phyloP scores from a whole-genome alignment of 2,113 vertebrate species.

The Lamprotornis superbus region DNA sequence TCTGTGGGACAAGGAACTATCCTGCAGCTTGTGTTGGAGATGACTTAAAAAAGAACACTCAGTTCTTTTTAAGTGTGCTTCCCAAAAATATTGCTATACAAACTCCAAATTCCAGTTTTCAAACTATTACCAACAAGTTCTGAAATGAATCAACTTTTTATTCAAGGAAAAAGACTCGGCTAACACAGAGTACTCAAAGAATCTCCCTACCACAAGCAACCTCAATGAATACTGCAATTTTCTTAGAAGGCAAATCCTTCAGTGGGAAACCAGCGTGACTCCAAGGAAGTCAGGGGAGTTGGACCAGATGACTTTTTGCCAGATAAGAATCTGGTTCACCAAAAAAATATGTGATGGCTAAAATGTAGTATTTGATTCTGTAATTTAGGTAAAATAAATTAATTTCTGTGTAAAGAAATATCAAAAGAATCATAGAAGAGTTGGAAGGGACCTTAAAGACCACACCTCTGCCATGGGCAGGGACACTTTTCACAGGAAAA shows the following conservation, averaged over 20 bases:
- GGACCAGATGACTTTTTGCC: neutral
- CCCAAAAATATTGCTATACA: neutral
- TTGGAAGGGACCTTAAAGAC: neutral
- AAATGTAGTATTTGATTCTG: neutral
- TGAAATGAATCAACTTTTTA: neutral
- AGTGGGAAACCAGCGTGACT: neutral
- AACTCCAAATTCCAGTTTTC: neutral
- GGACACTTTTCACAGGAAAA: neutral
- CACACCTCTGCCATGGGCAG: neutral
- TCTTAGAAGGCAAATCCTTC: neutral
- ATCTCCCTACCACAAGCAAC: neutral
- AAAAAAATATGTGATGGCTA: accelerated
- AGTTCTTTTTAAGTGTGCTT: neutral
- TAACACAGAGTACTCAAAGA: neutral
- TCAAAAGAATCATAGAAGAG: neutral
- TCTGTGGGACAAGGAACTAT: neutral
- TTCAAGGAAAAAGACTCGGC: neutral
- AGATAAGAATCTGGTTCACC: neutral
- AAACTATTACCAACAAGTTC: neutral
- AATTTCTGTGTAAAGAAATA: neutral
- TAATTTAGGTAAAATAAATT: neutral
- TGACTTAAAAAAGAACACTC: neutral
- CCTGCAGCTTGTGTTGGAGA: neutral
- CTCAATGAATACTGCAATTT: neutral
- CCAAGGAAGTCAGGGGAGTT: neutral